These are phyloP conservation scores for Gymnosoma rotundatum DNA, from an alignment of 2,888 invertebrate species.

Conservation along the genomic window DNA sequence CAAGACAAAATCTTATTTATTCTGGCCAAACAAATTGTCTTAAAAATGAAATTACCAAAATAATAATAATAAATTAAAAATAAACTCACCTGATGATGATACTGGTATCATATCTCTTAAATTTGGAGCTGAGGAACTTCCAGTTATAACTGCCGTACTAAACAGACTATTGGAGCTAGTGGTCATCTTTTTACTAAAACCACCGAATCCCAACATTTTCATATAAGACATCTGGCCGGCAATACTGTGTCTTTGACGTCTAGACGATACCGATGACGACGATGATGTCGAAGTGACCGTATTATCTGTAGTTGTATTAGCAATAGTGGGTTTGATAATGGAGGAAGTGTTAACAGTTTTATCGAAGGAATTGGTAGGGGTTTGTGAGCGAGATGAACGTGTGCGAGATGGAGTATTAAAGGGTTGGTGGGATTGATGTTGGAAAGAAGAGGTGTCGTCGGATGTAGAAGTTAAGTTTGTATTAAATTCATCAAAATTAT, in stretches of 20 bases:
- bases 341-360: conserved; percentile 55
- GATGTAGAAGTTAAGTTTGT: conserved; percentile 64
- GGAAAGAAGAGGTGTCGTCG: conserved; percentile 51
- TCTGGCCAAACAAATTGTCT: no score
- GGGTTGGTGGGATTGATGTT: conserved; percentile 63
- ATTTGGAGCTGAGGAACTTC: conserved; percentile 95
- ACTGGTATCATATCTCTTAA: conserved; percentile 93
- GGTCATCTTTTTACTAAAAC: conserved; percentile 86
- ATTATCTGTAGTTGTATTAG: conserved; percentile 80
- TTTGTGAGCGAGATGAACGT: conserved; percentile 55
- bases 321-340: conserved; percentile 75
- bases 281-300: conserved; percentile 79
- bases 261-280: conserved; percentile 83
- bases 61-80: neutral
- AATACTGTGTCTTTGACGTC: conserved; percentile 97
- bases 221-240: conserved; percentile 97
- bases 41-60: no score
- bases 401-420: conserved; percentile 33
- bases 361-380: conserved; percentile 62
- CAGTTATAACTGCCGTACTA: conserved; percentile 97
- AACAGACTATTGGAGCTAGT: conserved; percentile 92
- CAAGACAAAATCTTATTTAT: no score
- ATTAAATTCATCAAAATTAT: conserved; percentile 71
- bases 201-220: conserved; percentile 92
- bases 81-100: conserved; percentile 88